Percentiles rank a stretch among this genome's conserved stretches.
Evolutionary conservation across 2,797 vertebrate genomes (phyloP).

Genomic region (Falco columbarius): DNA sequence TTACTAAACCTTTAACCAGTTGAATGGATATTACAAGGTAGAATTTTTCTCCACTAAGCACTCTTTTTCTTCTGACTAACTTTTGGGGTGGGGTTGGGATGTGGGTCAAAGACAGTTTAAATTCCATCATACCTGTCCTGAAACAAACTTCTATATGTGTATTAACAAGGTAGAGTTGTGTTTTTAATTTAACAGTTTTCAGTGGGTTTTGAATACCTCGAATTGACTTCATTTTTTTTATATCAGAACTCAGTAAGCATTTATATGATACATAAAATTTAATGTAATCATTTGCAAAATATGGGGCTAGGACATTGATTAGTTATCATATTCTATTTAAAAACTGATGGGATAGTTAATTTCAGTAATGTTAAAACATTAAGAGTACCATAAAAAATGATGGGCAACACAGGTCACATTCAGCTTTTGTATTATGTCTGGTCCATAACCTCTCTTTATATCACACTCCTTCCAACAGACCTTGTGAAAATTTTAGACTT

Average conservation of each 20-base stretch:
- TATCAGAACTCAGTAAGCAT: background rate
- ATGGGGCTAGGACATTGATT: background rate
- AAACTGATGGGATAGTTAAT: background rate
- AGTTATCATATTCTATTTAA: background rate
- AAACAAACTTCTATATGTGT: background rate
- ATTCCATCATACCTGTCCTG: background rate
- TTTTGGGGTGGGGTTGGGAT: background rate
- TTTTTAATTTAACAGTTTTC: background rate
- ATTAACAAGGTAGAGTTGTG: background rate
- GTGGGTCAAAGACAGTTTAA: background rate
- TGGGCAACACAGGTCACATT: background rate
- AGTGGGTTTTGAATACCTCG: background rate
- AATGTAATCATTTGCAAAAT: background rate
- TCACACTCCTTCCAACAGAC: background rate
- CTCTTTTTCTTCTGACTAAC: background rate
- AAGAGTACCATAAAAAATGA: background rate
- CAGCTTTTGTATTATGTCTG: background rate
- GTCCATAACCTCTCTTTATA: background rate
- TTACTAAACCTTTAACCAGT: background rate
- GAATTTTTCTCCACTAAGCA: background rate
- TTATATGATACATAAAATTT: background rate
- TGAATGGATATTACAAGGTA: background rate
- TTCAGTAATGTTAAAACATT: background rate
- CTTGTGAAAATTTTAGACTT: background rate
- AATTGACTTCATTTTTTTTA: background rate